Evolutionary conservation across 1,140 invertebrate genomes (phyloP).

Genomic region (Drosophila punjabiensis): DNA sequence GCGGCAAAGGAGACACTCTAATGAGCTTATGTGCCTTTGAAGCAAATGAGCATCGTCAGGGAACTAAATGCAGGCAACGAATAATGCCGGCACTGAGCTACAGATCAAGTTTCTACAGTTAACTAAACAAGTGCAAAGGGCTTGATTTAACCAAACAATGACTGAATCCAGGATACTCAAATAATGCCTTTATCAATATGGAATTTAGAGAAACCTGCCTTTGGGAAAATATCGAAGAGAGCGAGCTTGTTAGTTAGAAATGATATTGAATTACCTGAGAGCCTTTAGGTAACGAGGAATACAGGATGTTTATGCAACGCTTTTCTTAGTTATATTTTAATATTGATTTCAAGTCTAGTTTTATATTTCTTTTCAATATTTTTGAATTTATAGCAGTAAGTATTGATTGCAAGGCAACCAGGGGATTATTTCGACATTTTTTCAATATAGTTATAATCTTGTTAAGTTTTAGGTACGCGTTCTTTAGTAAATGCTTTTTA

Average conservation of each 20-base stretch:
- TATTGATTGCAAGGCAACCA: too few relatives aligned
- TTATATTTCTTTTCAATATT: background rate
- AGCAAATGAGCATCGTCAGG: slow-evolving; percentile 12
- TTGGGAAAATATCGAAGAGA: background rate
- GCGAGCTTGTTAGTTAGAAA: background rate
- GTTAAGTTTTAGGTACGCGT: too few relatives aligned
- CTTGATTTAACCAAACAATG: background rate
- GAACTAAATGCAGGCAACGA: background rate
- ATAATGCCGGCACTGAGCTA: background rate
- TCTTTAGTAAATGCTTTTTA: too few relatives aligned
- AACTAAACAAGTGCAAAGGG: slow-evolving; percentile 5
- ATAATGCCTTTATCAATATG: background rate
- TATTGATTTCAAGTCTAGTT: background rate
- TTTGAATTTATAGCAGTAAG: background rate
- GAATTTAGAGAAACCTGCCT: too few relatives aligned
- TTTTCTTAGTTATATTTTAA: background rate
- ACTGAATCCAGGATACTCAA: background rate
- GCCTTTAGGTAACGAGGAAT: background rate
- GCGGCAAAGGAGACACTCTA: slow-evolving; percentile 24
- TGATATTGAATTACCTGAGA: background rate
- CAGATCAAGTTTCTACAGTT: slow-evolving; percentile 4
- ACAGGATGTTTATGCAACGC: background rate
- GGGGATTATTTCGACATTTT: too few relatives aligned
- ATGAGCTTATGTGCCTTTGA: slow-evolving; percentile 43
- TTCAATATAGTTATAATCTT: too few relatives aligned